Evolutionary conservation across 2,797 vertebrate species (phyloP), one percentile per base, ranked within the genome.

Genomic region (Erethizon dorsatum): DNA sequence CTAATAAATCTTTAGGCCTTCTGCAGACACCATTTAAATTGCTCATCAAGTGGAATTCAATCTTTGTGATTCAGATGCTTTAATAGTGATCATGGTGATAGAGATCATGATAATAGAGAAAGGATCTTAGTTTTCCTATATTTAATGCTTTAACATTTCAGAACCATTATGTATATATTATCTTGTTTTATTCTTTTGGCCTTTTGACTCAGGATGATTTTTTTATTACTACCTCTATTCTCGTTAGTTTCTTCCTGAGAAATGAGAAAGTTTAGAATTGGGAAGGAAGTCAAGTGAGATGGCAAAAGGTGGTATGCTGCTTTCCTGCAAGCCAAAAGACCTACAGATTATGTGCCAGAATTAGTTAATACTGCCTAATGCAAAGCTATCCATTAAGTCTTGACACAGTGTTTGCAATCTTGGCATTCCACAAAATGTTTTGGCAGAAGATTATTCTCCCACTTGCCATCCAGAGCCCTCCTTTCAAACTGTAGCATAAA

Each of bases 381-480:
- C 37, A 91, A 13, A 97, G 41, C 91, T 33, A 59, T 96, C 84
- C 86, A 0, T 91, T 54, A 96, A 92, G 24, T 56, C 97, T 92
- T 97, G 88, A 96, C 87, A 92, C 33, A 82, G 90, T 97, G 59
- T 95, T 87, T 97, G 56, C 77, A 86, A 47, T 95, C 93, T 86
- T 95, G 93, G 77, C 91, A 0, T 97, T 97, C 92, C 93, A 57
- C 94, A 85, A 5, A 13, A 69, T 13, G 0, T 96, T 93, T 94
- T 94, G 90, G 75, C 69, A 97, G 92, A 96, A 90, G 80, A 17
- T 37, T 93, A 84, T 94, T 97, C 24, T 59, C 41, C 75, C 45
- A 78, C 22, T 75, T 83, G 67, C 67, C 90, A 65, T 73, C 71
- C 22, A 94, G 75, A 95, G 15, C 45, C 86, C 15, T 83, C 95